These are phyloP conservation scores for Samia ricini DNA, from an alignment of 1,140 invertebrate species.

Conservation along the genomic window DNA sequence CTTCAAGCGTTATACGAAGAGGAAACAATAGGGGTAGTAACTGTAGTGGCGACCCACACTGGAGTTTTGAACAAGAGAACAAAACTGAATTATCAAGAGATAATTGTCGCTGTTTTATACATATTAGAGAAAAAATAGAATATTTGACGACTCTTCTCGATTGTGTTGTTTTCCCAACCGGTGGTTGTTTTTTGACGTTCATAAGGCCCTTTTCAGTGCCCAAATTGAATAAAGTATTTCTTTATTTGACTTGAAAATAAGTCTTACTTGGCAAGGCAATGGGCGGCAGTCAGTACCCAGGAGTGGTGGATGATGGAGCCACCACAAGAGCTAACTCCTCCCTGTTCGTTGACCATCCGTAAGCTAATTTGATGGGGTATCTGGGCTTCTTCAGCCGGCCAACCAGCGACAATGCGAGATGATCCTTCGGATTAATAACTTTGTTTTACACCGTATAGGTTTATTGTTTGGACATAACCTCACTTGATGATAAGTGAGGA, in stretches of 20 bases:
- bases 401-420: constrained; percentile 32
- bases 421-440: neutral
- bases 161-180: too few relatives aligned
- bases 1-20: too few relatives aligned
- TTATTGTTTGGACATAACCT: too few relatives aligned
- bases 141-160: neutral
- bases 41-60: neutral
- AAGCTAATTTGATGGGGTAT: constrained; percentile 68
- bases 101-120: neutral
- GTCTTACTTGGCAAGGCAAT: constrained; percentile 67
- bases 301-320: constrained; percentile 75
- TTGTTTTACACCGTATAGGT: neutral
- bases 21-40: neutral
- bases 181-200: too few relatives aligned
- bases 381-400: constrained; percentile 40
- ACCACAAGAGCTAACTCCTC: constrained; percentile 69
- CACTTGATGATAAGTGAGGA: too few relatives aligned
- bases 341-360: constrained; percentile 35
- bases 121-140: neutral
- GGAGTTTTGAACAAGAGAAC: neutral
- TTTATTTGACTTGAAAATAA: neutral
- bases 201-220: too few relatives aligned
- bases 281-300: constrained; percentile 79
- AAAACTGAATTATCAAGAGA: neutral
- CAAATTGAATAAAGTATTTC: neutral